Evolutionary conservation across 2,797 vertebrate species (phyloP).

Genomic region (Pangasius djambal): DNA sequence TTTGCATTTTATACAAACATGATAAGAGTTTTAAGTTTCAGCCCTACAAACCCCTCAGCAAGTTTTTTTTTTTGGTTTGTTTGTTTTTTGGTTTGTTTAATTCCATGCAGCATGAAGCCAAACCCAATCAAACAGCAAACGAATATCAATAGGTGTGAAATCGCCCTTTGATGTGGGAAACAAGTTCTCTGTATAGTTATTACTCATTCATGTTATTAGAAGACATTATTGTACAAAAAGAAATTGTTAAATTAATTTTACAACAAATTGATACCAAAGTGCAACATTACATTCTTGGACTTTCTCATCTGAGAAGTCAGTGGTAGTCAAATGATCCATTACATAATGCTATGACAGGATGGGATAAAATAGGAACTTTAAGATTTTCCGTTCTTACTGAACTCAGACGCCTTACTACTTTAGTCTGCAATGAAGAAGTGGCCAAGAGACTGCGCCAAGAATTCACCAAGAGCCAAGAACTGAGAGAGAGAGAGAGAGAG

Average conservation of each 20-base stretch:
- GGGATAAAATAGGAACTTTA: neutral
- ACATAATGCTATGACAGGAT: neutral
- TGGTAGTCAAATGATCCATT: neutral
- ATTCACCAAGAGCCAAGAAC: neutral
- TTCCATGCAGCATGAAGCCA: neutral
- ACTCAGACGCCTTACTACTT: neutral
- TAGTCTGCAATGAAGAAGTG: neutral
- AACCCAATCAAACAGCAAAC: neutral
- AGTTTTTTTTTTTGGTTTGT: neutral
- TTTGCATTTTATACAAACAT: neutral
- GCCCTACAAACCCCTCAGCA: neutral
- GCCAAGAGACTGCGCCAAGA: conserved; percentile 2
- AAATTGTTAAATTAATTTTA: neutral
- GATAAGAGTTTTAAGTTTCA: neutral
- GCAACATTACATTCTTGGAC: neutral
- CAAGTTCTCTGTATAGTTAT: neutral
- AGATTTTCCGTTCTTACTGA: neutral
- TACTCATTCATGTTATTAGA: neutral
- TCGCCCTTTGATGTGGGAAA: neutral
- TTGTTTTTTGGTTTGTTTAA: neutral
- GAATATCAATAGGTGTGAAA: neutral
- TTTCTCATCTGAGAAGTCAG: neutral
- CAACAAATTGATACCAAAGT: neutral
- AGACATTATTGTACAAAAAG: neutral
- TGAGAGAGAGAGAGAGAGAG: neutral